phyloP scores from a whole-genome alignment of 2,888 invertebrate species.

The Scaptomyza cyrtandrae region DNA sequence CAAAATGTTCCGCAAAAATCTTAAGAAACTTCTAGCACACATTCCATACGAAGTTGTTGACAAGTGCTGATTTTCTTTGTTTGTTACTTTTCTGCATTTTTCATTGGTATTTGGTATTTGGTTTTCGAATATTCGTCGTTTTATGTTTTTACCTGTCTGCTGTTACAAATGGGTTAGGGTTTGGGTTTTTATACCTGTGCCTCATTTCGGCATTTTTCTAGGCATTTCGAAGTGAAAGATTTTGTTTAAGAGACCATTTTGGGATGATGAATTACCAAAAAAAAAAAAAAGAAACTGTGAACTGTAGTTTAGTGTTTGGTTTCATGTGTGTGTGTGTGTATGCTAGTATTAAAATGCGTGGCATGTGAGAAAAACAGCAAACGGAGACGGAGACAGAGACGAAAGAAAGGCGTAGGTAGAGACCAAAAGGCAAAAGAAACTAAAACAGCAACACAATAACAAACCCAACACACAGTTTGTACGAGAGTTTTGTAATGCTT shows the following conservation, averaged over 20 bases:
- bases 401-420: slow-evolving; percentile 59
- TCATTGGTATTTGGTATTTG: not conserved
- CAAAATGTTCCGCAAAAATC: not conserved
- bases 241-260: slow-evolving; percentile 38
- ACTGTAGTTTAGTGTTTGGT: slow-evolving; percentile 34
- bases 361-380: slow-evolving; percentile 75
- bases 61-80: slow-evolving; percentile 4
- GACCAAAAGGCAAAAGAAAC: slow-evolving; percentile 25
- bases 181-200: slow-evolving; percentile 54
- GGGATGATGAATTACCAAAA: slow-evolving; percentile 74
- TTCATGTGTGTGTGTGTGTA: slow-evolving; percentile 27
- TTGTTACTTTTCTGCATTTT: slow-evolving; percentile 19
- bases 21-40: slow-evolving; percentile 8
- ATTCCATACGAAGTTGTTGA: slow-evolving; percentile 15
- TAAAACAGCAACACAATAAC: slow-evolving; percentile 13
- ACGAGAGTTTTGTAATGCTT: slow-evolving; percentile 61
- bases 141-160: slow-evolving; percentile 38
- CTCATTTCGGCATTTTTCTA: not conserved
- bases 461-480: slow-evolving; percentile 31
- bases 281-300: slow-evolving; percentile 33
- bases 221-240: slow-evolving; percentile 46
- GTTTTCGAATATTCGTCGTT: not conserved
- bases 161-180: slow-evolving; percentile 64
- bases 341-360: slow-evolving; percentile 37
- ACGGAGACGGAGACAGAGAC: slow-evolving; percentile 17